phyloP scores from a whole-genome alignment of 1,140 invertebrate species.

The Agraylea sexmaculata region DNA sequence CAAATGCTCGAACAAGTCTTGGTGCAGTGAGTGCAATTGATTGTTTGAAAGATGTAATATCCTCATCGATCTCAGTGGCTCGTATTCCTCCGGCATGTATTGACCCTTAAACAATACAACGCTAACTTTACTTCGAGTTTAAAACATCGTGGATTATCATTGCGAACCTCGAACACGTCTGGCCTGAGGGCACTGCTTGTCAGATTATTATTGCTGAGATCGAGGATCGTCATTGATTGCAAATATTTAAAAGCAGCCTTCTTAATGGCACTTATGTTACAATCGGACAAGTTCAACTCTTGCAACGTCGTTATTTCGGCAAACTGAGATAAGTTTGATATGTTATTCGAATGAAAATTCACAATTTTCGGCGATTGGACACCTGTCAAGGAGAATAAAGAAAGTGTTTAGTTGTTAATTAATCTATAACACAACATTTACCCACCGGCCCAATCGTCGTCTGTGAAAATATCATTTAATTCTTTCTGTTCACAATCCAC shows the following conservation, averaged over 20 bases:
- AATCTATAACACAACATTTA: slow-evolving; percentile 13
- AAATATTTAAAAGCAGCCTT: slow-evolving; percentile 49
- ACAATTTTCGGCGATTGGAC: neutral
- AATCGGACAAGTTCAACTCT: slow-evolving; percentile 35
- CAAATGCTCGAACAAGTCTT: slow-evolving; percentile 60
- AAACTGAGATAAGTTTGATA: slow-evolving; percentile 22
- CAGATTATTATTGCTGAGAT: slow-evolving; percentile 57
- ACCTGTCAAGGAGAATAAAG: neutral
- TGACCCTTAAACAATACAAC: slow-evolving; percentile 41
- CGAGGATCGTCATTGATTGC: slow-evolving; percentile 45
- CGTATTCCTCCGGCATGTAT: slow-evolving; percentile 42
- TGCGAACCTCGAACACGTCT: slow-evolving; percentile 49
- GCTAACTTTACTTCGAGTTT: neutral
- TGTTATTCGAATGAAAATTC: neutral
- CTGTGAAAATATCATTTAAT: slow-evolving; percentile 22
- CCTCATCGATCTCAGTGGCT: slow-evolving; percentile 47
- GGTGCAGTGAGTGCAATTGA: slow-evolving; percentile 49
- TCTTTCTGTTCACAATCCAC: slow-evolving; percentile 27
- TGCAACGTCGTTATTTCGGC: slow-evolving; percentile 28
- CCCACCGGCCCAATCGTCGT: slow-evolving; percentile 27
- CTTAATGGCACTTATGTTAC: slow-evolving; percentile 47
- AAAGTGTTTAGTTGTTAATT: slow-evolving; percentile 23
- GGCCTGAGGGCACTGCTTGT: slow-evolving; percentile 43
- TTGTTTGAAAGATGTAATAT: slow-evolving; percentile 54
- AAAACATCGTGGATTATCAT: neutral